These are phyloP conservation scores for Brachionus paranguensis DNA, from an alignment of 1,140 invertebrate species.

Conservation along the genomic window DNA sequence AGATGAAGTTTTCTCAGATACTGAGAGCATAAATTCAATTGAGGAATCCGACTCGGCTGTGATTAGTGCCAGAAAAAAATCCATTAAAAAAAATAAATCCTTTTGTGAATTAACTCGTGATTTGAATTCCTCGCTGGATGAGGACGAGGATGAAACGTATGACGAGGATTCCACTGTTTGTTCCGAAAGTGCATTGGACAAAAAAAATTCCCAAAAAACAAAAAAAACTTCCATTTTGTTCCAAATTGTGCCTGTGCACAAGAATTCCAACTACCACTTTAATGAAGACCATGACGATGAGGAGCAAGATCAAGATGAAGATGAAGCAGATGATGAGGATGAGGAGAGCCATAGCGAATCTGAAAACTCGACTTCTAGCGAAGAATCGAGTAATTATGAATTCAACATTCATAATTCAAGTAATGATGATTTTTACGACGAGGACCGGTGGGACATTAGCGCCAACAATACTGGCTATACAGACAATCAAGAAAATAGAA, in stretches of 20 bases:
- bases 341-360: not conserved
- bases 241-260: not conserved
- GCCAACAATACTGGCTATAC: not conserved
- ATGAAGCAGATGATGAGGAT: not conserved
- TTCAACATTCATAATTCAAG: not conserved
- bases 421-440: not conserved
- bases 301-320: not conserved
- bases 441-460: not conserved
- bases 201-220: not conserved
- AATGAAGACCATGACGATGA: not conserved
- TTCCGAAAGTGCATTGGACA: not conserved
- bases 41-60: not conserved
- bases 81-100: not conserved
- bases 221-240: constrained; percentile 3
- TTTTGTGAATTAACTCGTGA: not conserved
- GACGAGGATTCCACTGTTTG: not conserved
- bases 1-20: not conserved
- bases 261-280: not conserved
- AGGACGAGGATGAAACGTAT: not conserved
- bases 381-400: not conserved
- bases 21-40: not conserved
- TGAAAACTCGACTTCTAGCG: not conserved
- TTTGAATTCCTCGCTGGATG: not conserved
- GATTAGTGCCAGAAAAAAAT: not conserved
- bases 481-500: not conserved